Percentiles rank a stretch among this genome's conserved stretches.
Conservation (phyloP, 2,113 vertebrate species). For the Madoqua kirkii region DNA sequence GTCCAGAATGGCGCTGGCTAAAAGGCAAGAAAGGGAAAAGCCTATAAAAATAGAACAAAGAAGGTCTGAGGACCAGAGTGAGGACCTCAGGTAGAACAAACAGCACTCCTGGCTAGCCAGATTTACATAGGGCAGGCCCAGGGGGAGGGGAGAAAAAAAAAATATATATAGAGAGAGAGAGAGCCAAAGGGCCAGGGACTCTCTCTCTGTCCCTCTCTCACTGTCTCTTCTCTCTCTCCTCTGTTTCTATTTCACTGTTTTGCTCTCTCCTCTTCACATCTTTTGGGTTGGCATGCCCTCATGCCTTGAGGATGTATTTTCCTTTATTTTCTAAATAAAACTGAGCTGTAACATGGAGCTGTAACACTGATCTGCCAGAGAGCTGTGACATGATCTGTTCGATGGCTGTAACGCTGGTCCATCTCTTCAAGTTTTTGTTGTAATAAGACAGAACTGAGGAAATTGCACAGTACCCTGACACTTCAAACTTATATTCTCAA, state of each 20-base stretch:
- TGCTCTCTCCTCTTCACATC: background rate
- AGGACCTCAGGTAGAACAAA: background rate
- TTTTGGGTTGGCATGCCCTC: background rate
- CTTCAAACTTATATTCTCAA: background rate
- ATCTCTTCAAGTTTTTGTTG: background rate
- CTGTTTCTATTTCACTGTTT: background rate
- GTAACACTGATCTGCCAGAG: background rate
- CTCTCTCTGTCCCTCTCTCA: background rate
- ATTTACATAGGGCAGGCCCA: background rate
- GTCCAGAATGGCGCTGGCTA: background rate
- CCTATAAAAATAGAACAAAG: background rate
- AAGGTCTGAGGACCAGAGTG: background rate
- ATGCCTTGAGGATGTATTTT: background rate
- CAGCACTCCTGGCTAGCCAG: background rate
- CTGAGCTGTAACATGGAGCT: background rate
- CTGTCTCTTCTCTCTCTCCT: background rate
- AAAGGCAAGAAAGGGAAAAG: background rate
- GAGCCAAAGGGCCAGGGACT: background rate
- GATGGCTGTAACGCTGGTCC: background rate
- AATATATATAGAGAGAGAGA: fast-evolving
- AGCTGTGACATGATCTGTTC: background rate
- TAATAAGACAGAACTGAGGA: background rate
- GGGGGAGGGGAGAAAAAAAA: no score
- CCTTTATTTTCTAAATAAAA: background rate
- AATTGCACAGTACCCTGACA: background rate